A percentile compares a stretch with the other conserved stretches of the same genome.
These are phyloP conservation scores for Amiota communis DNA, from an alignment of 2,888 invertebrate genomes.

Conservation along the genomic window DNA sequence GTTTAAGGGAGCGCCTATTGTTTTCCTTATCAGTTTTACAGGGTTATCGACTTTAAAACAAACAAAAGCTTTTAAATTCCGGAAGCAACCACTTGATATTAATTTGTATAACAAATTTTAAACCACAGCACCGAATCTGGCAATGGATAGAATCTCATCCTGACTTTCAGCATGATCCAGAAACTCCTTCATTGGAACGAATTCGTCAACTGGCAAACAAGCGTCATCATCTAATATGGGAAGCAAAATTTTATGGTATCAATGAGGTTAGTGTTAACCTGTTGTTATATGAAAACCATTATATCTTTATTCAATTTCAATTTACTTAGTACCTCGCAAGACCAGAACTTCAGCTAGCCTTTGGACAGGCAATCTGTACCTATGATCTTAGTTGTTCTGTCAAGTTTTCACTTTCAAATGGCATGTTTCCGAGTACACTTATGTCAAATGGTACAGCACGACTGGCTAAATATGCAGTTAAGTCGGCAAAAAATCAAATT, in stretches of 20 bases:
- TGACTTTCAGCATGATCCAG: slow-evolving; percentile 75
- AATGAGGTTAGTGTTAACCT: slow-evolving; percentile 57
- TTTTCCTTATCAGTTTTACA: too few relatives aligned
- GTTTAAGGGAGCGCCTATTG: too few relatives aligned
- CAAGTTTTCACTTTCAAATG: slow-evolving; percentile 79
- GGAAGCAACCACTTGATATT: not conserved
- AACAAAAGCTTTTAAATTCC: not conserved
- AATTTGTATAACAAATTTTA: too few relatives aligned
- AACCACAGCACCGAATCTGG: slow-evolving; percentile 76
- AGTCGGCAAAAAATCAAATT: slow-evolving; percentile 72
- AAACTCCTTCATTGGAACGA: slow-evolving; percentile 76
- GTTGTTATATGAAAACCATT: not conserved
- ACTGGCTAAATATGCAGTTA: slow-evolving; percentile 75
- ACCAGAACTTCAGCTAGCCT: slow-evolving; percentile 74
- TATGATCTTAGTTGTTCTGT: slow-evolving; percentile 78
- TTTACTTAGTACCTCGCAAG: slow-evolving; percentile 73
- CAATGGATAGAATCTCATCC: slow-evolving; percentile 77
- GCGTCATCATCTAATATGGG: slow-evolving; percentile 78
- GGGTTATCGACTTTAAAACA: too few relatives aligned
- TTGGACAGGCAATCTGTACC: slow-evolving; percentile 76
- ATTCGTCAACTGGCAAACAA: slow-evolving; percentile 76
- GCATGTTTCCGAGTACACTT: slow-evolving; percentile 80
- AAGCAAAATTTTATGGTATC: slow-evolving; percentile 76
- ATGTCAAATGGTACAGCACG: slow-evolving; percentile 79
- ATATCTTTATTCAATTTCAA: not conserved